These are phyloP conservation scores for Sebastes trivittatus DNA, from an alignment of 2,797 vertebrate genomes.

Conservation along the genomic window DNA sequence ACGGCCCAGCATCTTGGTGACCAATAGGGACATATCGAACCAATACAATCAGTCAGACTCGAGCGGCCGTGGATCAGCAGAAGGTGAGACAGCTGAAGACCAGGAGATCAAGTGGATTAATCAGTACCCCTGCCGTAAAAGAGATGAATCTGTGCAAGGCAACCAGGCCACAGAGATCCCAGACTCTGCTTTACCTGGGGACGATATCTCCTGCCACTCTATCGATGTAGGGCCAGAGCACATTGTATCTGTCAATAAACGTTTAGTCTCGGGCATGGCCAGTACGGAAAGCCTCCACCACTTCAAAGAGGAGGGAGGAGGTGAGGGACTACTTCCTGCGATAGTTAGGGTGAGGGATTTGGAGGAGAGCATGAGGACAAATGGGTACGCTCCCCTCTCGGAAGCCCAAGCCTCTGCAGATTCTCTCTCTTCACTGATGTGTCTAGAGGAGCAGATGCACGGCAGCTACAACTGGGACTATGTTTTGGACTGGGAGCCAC, in stretches of 20 bases:
- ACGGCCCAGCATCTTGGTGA: constrained; percentile 40
- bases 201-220: constrained; percentile 84
- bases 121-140: constrained; percentile 81
- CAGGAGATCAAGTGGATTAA: constrained; percentile 93
- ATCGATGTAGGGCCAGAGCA: constrained; percentile 69
- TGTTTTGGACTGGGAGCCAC: constrained; percentile 88
- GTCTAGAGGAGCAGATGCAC: constrained; percentile 72
- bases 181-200: constrained; percentile 83
- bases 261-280: constrained; percentile 62
- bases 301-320: constrained; percentile 79
- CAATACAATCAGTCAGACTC: constrained; percentile 82
- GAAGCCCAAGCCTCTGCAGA: constrained; percentile 65
- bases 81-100: constrained; percentile 91
- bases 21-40: constrained; percentile 69
- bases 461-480: constrained; percentile 83
- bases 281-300: constrained; percentile 79
- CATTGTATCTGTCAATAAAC: constrained; percentile 48
- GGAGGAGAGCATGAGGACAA: constrained; percentile 67
- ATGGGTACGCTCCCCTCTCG: constrained; percentile 71
- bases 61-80: constrained; percentile 87
- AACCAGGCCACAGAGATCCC: constrained; percentile 65
- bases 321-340: constrained; percentile 76
- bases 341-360: constrained; percentile 68
- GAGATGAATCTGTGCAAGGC: constrained; percentile 55
- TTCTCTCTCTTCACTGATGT: constrained; percentile 72